Conservation (phyloP, 2,888 invertebrate genomes). For the Mesodorylaimus sp. region DNA sequence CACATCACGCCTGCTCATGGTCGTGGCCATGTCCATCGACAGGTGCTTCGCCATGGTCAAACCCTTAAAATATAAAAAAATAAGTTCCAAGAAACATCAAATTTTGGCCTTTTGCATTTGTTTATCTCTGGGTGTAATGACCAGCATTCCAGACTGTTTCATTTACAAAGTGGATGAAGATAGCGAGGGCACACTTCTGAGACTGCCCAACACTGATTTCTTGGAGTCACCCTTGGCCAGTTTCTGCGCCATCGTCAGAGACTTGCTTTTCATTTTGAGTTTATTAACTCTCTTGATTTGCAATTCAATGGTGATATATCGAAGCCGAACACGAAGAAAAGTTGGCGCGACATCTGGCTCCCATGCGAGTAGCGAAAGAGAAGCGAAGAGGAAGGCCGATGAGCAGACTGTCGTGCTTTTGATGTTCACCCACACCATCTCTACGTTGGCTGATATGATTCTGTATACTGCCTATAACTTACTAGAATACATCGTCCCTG, state of each 20-base stretch:
- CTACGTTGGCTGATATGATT: background rate
- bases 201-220: background rate
- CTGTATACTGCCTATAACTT: background rate
- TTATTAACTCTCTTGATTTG: background rate
- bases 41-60: background rate
- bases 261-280: background rate
- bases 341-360: background rate
- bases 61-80: background rate
- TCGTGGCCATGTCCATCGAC: background rate
- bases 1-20: background rate
- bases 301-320: background rate
- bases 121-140: background rate
- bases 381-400: background rate
- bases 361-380: background rate
- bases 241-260: background rate
- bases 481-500: background rate
- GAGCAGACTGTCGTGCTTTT: background rate
- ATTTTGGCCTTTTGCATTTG: background rate
- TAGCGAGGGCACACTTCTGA: background rate
- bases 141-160: background rate
- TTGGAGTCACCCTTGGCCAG: background rate
- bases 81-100: background rate
- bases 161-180: background rate
- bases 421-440: background rate
- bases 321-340: background rate